Percentiles rank a stretch among this genome's conserved stretches.
Conservation (phyloP, 92 coral and sea anemone genomes). For the Diadumene lineata region DNA sequence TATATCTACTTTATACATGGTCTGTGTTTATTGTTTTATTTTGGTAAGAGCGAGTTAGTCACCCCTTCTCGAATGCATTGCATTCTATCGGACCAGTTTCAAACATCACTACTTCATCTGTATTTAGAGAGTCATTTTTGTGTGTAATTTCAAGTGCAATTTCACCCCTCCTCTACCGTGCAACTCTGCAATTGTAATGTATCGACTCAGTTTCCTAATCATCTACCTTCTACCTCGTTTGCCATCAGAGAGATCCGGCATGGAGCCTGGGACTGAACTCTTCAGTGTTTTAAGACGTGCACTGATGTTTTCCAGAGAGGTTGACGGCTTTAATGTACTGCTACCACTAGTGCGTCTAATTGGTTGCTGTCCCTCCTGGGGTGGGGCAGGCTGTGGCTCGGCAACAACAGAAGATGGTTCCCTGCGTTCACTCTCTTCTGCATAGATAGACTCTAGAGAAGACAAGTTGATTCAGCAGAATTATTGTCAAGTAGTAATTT, state of each 20-base stretch:
- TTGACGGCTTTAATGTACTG: conserved; percentile 39
- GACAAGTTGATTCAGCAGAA: conserved; percentile 1
- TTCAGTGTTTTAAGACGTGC: conserved; percentile 31
- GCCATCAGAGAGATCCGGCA: conserved; percentile 62
- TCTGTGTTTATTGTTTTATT: too few species aligned
- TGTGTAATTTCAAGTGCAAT: too few species aligned
- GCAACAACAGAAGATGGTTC: not conserved
- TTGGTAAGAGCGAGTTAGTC: too few species aligned
- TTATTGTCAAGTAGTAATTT: not conserved
- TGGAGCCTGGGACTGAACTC: conserved; percentile 56
- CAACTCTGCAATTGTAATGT: not conserved
- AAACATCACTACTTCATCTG: too few species aligned
- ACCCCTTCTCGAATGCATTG: too few species aligned
- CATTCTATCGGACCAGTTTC: too few species aligned
- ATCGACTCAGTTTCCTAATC: not conserved
- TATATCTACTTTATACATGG: too few species aligned
- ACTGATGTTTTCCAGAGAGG: conserved; percentile 38
- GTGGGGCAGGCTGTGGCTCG: conserved; percentile 11
- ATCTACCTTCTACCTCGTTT: conserved; percentile 29
- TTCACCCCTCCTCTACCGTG: too few species aligned
- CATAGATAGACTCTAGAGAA: conserved; percentile 15
- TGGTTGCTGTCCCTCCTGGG: conserved; percentile 3
- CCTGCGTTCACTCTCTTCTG: conserved; percentile 7
- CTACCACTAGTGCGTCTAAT: conserved; percentile 5
- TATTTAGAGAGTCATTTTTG: too few species aligned